Base-by-base conservation (phyloP, 2,113 vertebrate genomes). In the Hypocryptadius cinnamomeus region DNA sequence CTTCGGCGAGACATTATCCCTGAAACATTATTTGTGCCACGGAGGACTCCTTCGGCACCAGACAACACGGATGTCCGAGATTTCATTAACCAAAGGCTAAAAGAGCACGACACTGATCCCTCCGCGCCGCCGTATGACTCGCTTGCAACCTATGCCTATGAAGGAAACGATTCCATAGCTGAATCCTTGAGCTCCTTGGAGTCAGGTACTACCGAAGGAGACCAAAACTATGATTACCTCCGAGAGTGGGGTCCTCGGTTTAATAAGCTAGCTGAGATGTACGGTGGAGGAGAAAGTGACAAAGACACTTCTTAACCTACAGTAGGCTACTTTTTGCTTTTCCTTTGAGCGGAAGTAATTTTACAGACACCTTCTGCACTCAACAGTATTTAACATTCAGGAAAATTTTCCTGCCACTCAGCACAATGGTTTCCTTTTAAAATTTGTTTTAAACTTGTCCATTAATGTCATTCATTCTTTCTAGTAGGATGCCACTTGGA, bases 201-300 rank as follows among this genome's bases (percentile, higher is more conserved):
- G 78, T 99, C 99, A 0, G 98, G 97, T 11, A 98, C 98, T 31
- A 99, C 98, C 0, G 99, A 99, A 69, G 98, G 98, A 31, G 99
- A 99, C 97, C 99, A 99, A 87, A 99, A 98, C 85, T 99, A 99
- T 71, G 99, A 99, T 96, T 99, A 99, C 97, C 99, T 99, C 93
- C 98, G 98, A 94, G 98, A 98, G 90, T 99, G 99, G 99, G 99
- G 99, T 13, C 99, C 99, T 15, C 98, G 98, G 14, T 99, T 99
- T 74, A 99, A 99, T 85, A 99, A 99, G 98, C 89, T 99, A 81
- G 99, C 99, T 7, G 99, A 99, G 91, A 99, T 99, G 99, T 99
- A 99, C 27, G 99, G 99, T 83, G 99, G 98, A 51, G 99, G 98
- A 83, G 99, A 99, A 63, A 98, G 98, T 23, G 98, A 99, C 92